Evolutionary conservation across 2,888 invertebrate species (phyloP).

Genomic region (Pterostichus niger): DNA sequence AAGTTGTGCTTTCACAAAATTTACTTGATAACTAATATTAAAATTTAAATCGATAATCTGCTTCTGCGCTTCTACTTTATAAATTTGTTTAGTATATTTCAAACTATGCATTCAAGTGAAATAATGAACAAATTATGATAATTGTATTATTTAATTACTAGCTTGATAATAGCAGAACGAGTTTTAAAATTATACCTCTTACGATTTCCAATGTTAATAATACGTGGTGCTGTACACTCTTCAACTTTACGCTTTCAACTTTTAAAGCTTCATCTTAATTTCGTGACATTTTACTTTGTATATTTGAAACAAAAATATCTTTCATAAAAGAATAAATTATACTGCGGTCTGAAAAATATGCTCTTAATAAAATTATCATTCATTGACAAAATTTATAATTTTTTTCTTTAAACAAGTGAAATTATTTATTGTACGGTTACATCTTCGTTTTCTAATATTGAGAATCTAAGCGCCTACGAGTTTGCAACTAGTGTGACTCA

Average conservation of each 20-base stretch:
- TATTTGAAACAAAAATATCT: not conserved
- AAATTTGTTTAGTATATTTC: no score
- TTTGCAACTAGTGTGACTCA: constrained; percentile 40
- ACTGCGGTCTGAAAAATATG: not conserved
- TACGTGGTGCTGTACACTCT: not conserved
- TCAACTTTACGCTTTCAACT: not conserved
- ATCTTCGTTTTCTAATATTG: not conserved
- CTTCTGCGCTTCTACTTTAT: not conserved
- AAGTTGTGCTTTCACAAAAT: constrained; percentile 58
- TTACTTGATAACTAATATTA: constrained; percentile 1
- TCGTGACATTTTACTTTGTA: not conserved
- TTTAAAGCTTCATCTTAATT: no score
- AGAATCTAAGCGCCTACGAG: constrained; percentile 27
- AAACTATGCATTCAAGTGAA: no score
- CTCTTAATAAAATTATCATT: not conserved
- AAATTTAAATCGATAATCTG: constrained; percentile 34
- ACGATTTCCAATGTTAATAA: not conserved
- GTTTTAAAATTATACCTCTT: not conserved
- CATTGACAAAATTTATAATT: not conserved
- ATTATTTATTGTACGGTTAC: not conserved
- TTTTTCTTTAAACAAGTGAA: not conserved
- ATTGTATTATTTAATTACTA: constrained; percentile 11
- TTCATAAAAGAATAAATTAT: no score
- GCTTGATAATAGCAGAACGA: not conserved
- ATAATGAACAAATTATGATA: not conserved